phyloP scores from a whole-genome alignment of 2,888 invertebrate species.

The Leptinotarsa peninsularis region DNA sequence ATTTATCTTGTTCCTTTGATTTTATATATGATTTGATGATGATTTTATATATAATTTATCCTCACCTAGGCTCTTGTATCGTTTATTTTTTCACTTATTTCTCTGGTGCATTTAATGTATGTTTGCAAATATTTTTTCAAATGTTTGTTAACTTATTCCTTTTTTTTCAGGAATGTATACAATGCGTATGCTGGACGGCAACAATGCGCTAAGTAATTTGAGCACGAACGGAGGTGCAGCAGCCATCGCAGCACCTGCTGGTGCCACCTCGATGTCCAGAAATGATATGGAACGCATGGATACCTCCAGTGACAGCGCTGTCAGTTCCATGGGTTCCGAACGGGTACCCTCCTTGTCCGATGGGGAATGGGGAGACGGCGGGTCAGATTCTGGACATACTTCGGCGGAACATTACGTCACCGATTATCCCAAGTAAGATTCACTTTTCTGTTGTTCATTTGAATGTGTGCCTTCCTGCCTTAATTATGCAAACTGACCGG shows the following conservation, averaged over 20 bases:
- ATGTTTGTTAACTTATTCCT: neutral
- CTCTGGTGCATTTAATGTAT: neutral
- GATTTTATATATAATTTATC: too few species aligned
- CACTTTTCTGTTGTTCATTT: neutral
- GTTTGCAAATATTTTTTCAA: neutral
- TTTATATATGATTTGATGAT: too few species aligned
- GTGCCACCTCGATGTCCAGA: conserved; percentile 60
- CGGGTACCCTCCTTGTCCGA: conserved; percentile 89
- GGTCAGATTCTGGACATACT: conserved; percentile 83
- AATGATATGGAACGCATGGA: conserved; percentile 79
- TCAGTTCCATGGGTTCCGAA: conserved; percentile 93
- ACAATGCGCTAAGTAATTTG: conserved; percentile 62
- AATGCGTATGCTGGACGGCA: conserved; percentile 83
- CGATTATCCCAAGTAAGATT: conserved; percentile 76
- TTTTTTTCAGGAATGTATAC: conserved; percentile 81
- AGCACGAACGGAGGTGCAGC: conserved; percentile 62
- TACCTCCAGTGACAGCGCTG: conserved; percentile 90
- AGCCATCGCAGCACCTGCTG: conserved; percentile 51
- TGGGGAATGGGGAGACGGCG: conserved; percentile 90
- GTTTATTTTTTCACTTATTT: too few species aligned
- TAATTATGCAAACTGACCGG: too few species aligned
- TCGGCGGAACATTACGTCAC: conserved; percentile 75
- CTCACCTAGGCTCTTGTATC: too few species aligned
- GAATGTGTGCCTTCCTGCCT: neutral
- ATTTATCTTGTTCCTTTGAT: too few species aligned